Conservation (phyloP, 2,113 vertebrate species). For the Gobio gobio region DNA sequence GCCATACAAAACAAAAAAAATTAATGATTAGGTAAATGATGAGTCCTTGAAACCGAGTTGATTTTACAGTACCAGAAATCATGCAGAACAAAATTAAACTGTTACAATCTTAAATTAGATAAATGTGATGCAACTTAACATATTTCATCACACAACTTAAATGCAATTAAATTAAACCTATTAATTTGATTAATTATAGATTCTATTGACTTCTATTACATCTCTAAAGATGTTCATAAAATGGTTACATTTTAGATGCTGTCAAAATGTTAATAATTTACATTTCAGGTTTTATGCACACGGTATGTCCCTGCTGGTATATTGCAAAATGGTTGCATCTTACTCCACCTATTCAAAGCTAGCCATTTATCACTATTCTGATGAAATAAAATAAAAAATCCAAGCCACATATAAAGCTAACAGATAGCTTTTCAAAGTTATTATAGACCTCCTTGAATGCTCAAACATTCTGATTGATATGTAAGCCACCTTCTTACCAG, state of each 20-base stretch:
- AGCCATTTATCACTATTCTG: background rate
- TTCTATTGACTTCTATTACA: background rate
- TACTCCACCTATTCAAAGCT: background rate
- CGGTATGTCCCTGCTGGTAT: background rate
- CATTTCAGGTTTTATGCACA: background rate
- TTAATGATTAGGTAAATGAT: background rate
- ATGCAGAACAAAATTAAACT: background rate
- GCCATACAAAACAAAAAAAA: background rate
- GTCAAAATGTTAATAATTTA: background rate
- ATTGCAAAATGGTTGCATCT: background rate
- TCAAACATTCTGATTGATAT: background rate
- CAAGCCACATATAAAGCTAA: background rate
- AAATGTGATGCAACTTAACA: background rate
- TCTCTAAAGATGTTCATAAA: background rate
- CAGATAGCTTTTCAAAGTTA: background rate
- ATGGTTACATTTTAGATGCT: background rate
- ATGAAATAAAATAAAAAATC: no score
- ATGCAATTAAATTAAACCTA: background rate
- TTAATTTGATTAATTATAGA: background rate
- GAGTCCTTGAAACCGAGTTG: background rate
- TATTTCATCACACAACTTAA: background rate
- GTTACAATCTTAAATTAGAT: background rate
- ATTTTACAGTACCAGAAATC: background rate
- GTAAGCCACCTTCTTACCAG: background rate
- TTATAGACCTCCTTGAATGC: background rate